phyloP scores from a whole-genome alignment of 2,113 vertebrate genomes.

The Erythrocercus mccallii region DNA sequence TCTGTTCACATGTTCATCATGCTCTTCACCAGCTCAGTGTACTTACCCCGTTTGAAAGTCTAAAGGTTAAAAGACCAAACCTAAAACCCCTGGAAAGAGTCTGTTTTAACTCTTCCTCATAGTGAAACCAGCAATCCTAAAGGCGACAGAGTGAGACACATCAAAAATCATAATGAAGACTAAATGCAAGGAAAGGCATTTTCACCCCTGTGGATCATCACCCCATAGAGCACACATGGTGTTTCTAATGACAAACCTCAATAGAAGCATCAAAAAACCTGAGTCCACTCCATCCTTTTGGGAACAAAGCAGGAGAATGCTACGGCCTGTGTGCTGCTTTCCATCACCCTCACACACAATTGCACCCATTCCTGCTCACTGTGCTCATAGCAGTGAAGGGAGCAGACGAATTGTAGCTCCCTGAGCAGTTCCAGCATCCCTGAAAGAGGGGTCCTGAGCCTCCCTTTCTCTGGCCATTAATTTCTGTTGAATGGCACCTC shows the following conservation, averaged over 20 bases:
- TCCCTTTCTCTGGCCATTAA: background rate
- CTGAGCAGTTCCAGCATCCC: background rate
- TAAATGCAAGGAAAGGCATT: background rate
- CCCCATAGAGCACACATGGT: background rate
- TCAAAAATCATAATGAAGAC: background rate
- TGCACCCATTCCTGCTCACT: background rate
- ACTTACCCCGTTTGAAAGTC: background rate
- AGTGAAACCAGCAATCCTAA: background rate
- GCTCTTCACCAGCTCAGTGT: background rate
- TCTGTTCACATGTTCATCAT: conserved; percentile 9
- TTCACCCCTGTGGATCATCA: background rate
- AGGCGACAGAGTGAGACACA: background rate
- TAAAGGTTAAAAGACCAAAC: conserved; percentile 8
- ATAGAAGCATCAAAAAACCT: background rate
- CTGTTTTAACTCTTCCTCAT: background rate
- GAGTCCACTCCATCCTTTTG: background rate
- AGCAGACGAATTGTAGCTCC: background rate
- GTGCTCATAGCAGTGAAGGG: background rate
- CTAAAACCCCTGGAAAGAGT: background rate
- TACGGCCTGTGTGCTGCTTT: background rate
- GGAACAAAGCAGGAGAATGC: background rate
- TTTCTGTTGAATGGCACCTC: background rate
- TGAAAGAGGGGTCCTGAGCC: background rate
- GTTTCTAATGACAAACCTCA: background rate
- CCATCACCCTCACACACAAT: background rate